These are phyloP conservation scores for Acanthaster planci DNA, from an alignment of 35 echinoderm and acorn worm species.

Conservation along the genomic window DNA sequence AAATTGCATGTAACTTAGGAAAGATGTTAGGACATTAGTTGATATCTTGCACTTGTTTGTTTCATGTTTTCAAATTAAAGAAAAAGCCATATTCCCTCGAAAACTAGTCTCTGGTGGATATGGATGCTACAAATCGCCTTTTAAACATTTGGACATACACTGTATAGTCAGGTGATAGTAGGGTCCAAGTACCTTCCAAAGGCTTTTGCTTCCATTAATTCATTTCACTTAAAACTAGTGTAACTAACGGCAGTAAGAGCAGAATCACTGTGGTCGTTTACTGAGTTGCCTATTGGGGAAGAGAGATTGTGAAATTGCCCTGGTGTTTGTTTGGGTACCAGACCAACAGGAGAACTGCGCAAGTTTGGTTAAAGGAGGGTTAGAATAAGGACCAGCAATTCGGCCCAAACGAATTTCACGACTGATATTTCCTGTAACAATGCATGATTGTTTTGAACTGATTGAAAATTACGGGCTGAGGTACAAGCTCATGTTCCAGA, in stretches of 20 bases:
- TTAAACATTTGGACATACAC: no score
- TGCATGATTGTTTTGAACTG: background rate
- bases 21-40: no score
- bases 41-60: no score
- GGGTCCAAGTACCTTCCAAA: no score
- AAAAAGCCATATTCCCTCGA: no score
- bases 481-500: background rate
- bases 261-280: slow-evolving; percentile 37
- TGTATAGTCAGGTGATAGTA: no score
- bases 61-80: no score
- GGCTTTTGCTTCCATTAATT: no score
- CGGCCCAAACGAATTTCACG: slow-evolving; percentile 18
- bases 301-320: slow-evolving; percentile 46
- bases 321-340: slow-evolving; percentile 28
- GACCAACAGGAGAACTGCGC: slow-evolving; percentile 35
- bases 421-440: background rate
- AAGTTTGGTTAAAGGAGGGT: slow-evolving; percentile 23
- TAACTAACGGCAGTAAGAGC: slow-evolving; percentile 6
- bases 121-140: no score
- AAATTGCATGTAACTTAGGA: no score
- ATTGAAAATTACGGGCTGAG: background rate
- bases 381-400: slow-evolving; percentile 31
- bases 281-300: background rate
- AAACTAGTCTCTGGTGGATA: no score
- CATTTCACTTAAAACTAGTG: slow-evolving; percentile 45